Conservation (phyloP, 2,888 invertebrate species). For the Iphiclides podalirius region DNA sequence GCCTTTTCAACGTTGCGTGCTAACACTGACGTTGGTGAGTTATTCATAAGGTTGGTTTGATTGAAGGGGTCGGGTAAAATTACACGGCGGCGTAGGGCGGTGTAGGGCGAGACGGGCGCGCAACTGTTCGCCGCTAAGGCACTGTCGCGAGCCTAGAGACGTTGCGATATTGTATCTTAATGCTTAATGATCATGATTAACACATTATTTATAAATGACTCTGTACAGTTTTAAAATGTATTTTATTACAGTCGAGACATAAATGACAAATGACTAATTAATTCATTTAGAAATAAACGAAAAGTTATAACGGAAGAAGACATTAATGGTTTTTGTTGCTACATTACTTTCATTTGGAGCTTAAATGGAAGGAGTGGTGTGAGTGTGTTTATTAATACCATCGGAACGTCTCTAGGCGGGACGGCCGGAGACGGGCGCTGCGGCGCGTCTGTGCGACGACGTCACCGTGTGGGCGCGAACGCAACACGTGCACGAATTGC, state of each 20-base stretch:
- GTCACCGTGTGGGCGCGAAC: neutral
- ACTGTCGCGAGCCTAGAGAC: slow-evolving; percentile 19
- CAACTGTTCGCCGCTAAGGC: slow-evolving; percentile 22
- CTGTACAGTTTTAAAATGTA: no score
- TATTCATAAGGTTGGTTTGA: slow-evolving; percentile 4
- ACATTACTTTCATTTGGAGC: no score
- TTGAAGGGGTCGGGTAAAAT: neutral
- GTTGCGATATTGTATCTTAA: slow-evolving; percentile 6
- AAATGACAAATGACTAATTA: no score
- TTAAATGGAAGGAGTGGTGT: no score
- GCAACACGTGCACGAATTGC: neutral
- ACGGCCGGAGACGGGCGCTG: slow-evolving; percentile 21
- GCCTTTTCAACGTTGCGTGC: slow-evolving; percentile 9
- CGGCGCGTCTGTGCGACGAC: slow-evolving; percentile 2
- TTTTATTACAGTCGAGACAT: no score
- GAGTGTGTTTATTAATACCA: no score
- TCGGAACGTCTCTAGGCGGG: slow-evolving; percentile 16
- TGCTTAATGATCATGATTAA: neutral
- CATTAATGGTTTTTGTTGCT: no score
- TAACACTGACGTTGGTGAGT: slow-evolving; percentile 1
- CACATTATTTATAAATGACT: no score
- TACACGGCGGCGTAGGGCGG: neutral
- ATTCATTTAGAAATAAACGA: no score
- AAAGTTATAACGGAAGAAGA: no score
- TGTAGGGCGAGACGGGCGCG: slow-evolving; percentile 10